Base-by-base conservation (phyloP, 2,113 vertebrate species). In the Poecile atricapillus region DNA sequence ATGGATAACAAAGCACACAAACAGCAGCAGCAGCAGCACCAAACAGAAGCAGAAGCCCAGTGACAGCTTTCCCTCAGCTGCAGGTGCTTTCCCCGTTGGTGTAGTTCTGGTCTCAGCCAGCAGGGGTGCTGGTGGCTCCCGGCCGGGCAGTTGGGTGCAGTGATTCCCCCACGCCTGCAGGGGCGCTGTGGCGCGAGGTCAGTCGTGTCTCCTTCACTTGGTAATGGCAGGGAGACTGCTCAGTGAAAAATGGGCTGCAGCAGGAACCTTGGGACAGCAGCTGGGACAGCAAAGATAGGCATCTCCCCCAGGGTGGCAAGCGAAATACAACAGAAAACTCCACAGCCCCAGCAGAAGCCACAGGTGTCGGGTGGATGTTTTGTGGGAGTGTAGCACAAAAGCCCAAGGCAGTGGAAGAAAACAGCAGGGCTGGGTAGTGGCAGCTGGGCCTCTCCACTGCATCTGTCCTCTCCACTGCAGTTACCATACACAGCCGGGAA, bases 311-410 rank as follows among this genome's bases (percentile, higher is more conserved):
- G 5, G 3, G 33, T 35, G 11, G 24, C 18, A 22, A 46, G 23
- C 33, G 22, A 75, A 75, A 30, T 13, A 24, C 24, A 30, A 35
- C 6, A 13, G 41, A 58, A 75, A 59, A 30, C 25, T 23, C 41
- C 2, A 0, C 41, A 58, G 71, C 14, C 41, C 24, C 14, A 46
- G 25, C 41, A 58, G 33, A 21, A 58, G 41, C 33, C 3, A 7
- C 4, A 0, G 31, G 53, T 1, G 3, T 13, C 8, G 16, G 25
- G 55, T 30, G 8, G 14, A 21, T 58, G 41, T 24, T 46, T 41
- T 4, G 10, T 46, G 28, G 22, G 25, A 52, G 24, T 28, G 41
- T 16, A 58, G 41, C 7, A 7, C 46, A 30, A 46, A 22, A 23
- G 25, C 55, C 33, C 10, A 43, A 59, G 19, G 15, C 41, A 22